phyloP scores from a whole-genome alignment of 1,140 invertebrate genomes.

The Eueides isabella region DNA sequence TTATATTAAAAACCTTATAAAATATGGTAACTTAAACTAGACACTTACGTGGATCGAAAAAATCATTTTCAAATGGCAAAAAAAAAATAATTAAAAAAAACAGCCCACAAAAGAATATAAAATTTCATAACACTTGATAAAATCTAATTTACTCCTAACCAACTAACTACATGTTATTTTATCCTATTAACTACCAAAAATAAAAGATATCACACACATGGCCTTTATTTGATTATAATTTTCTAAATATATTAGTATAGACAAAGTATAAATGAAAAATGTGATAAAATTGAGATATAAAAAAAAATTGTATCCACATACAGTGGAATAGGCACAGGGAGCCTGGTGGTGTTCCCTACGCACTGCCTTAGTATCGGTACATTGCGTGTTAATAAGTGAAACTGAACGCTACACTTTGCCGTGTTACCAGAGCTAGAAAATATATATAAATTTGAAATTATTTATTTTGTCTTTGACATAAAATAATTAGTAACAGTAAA shows the following conservation, averaged over 20 bases:
- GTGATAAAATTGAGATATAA: background rate
- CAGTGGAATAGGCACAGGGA: too few relatives aligned
- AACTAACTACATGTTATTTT: background rate
- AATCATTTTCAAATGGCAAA: background rate
- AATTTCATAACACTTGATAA: background rate
- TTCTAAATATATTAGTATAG: background rate
- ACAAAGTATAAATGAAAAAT: background rate
- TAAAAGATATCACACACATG: constrained; percentile 16
- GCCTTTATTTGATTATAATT: background rate
- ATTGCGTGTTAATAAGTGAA: too few relatives aligned
- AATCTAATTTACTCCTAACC: background rate
- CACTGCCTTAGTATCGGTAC: too few relatives aligned
- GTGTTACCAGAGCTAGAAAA: too few relatives aligned
- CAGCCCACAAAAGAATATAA: too few relatives aligned
- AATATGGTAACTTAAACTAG: background rate
- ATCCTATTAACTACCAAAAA: constrained; percentile 9
- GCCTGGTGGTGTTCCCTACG: too few relatives aligned
- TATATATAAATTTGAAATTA: too few relatives aligned
- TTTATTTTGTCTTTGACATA: too few relatives aligned
- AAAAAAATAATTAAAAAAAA: too few relatives aligned
- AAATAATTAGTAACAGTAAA: background rate
- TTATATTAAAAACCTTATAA: background rate
- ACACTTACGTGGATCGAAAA: background rate
- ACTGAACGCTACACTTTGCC: too few relatives aligned
- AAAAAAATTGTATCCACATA: background rate